These are phyloP conservation scores for Tipula confusa DNA, from an alignment of 2,888 invertebrate genomes.

Conservation along the genomic window DNA sequence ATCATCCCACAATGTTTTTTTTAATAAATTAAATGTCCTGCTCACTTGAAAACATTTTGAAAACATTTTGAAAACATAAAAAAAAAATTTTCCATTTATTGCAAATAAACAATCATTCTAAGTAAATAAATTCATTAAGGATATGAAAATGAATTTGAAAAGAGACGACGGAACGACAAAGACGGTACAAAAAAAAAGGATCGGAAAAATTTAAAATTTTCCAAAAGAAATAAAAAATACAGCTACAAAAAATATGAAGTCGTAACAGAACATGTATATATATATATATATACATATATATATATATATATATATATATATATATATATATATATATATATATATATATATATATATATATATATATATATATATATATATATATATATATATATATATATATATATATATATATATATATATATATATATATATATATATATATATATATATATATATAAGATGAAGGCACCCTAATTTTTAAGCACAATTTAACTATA, in stretches of 20 bases:
- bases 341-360: too few relatives aligned
- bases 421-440: too few relatives aligned
- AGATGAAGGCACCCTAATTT: neutral
- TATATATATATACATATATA: too few relatives aligned
- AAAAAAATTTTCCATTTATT: neutral
- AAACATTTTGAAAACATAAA: neutral
- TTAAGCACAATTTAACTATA: neutral
- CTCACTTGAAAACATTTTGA: conserved; percentile 3
- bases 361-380: too few relatives aligned
- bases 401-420: too few relatives aligned
- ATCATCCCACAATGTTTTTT: neutral
- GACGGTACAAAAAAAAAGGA: neutral
- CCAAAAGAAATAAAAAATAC: neutral
- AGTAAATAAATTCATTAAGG: conserved; percentile 20
- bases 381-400: too few relatives aligned
- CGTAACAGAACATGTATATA: neutral
- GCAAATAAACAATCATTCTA: conserved; percentile 20
- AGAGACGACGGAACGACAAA: neutral
- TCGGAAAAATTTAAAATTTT: neutral
- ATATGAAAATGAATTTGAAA: neutral
- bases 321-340: too few relatives aligned
- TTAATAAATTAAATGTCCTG: conserved; percentile 6
- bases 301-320: too few relatives aligned
- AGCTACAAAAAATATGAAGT: neutral
- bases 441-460: neutral